phyloP scores from a whole-genome alignment of 2,888 invertebrate genomes.

The Myopa testacea region DNA sequence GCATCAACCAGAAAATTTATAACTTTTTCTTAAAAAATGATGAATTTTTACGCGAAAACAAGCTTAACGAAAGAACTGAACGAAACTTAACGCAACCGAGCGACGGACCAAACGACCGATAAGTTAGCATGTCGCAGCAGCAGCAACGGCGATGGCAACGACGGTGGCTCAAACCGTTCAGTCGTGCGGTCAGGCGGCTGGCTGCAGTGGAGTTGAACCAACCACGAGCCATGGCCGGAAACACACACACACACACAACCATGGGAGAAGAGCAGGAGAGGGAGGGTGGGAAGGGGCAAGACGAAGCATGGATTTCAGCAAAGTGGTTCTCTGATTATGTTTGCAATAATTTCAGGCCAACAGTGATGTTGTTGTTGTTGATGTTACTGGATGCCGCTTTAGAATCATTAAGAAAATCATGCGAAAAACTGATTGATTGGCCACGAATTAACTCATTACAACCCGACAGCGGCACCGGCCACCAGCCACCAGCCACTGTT shows the following conservation, averaged over 20 bases:
- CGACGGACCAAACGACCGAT: too few relatives aligned
- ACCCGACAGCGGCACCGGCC: too few relatives aligned
- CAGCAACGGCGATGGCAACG: neutral
- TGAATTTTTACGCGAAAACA: neutral
- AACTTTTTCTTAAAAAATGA: neutral
- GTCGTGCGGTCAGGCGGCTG: conserved; percentile 42
- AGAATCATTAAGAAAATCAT: conserved; percentile 38
- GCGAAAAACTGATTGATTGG: conserved; percentile 43
- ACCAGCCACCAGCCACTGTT: too few relatives aligned
- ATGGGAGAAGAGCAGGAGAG: neutral
- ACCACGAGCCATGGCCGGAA: conserved; percentile 29
- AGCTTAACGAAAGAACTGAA: neutral
- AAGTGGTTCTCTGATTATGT: neutral
- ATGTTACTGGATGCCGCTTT: neutral
- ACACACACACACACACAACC: conserved; percentile 9
- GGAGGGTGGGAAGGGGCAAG: neutral
- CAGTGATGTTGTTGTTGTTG: conserved; percentile 15
- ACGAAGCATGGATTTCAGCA: neutral
- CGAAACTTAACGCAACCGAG: neutral
- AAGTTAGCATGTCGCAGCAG: neutral
- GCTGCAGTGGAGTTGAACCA: conserved; percentile 10
- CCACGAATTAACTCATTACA: conserved; percentile 41
- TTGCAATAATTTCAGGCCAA: conserved; percentile 25
- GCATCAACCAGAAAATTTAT: conserved; percentile 25
- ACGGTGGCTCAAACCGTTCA: conserved; percentile 1